These are phyloP conservation scores for Malurus alboscapulatus DNA, from an alignment of 2,113 vertebrate genomes.

Conservation along the genomic window DNA sequence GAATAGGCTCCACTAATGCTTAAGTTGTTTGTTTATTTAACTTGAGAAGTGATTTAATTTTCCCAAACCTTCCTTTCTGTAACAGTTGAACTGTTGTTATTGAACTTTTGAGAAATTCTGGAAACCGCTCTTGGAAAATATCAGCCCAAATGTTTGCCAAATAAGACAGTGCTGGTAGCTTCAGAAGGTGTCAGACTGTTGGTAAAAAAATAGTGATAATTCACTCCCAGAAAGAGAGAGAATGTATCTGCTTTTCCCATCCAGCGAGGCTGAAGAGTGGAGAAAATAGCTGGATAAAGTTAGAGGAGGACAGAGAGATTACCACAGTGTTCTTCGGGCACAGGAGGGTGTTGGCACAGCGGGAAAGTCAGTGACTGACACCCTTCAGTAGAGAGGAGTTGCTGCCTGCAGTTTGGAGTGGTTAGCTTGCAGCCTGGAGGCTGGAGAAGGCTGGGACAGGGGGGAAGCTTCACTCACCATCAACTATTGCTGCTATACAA, in stretches of 20 bases:
- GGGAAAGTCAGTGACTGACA: not conserved
- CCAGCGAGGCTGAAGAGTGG: not conserved
- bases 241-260: not conserved
- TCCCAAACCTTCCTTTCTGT: not conserved
- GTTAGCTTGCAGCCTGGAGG: not conserved
- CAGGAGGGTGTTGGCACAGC: not conserved
- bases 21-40: conserved; percentile 22
- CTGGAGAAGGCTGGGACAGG: not conserved
- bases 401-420: not conserved
- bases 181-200: not conserved
- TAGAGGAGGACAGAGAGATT: not conserved
- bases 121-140: not conserved
- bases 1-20: not conserved
- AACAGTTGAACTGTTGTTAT: not conserved
- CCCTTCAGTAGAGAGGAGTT: not conserved
- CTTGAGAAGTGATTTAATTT: not conserved
- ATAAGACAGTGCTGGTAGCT: not conserved
- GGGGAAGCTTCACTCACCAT: not conserved
- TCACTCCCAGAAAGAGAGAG: not conserved
- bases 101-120: not conserved
- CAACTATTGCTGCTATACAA: not conserved
- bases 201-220: not conserved
- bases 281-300: not conserved
- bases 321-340: not conserved
- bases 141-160: not conserved